Percentiles rank a stretch among this genome's conserved stretches.
These are phyloP conservation scores for Coenonympha arcania DNA, from an alignment of 2,888 invertebrate species.

Conservation along the genomic window DNA sequence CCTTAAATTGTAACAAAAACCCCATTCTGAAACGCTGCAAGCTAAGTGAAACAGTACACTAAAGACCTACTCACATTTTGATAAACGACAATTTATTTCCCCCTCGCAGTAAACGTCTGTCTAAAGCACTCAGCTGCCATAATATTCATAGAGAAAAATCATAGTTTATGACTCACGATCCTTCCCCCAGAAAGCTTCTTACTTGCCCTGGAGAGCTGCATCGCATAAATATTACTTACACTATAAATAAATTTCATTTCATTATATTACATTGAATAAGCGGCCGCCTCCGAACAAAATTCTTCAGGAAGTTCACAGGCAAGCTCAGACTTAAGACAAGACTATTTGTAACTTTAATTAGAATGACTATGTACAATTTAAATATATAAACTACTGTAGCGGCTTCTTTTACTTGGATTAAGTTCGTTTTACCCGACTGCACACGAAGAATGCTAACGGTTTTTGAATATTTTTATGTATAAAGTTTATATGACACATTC, in stretches of 20 bases:
- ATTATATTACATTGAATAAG: slow-evolving; percentile 49
- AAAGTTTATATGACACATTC: no score
- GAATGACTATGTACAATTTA: no score
- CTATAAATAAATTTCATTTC: slow-evolving; percentile 52
- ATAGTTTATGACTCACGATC: slow-evolving; percentile 64
- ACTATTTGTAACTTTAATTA: background rate
- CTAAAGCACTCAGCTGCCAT: slow-evolving; percentile 49
- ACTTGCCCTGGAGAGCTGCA: slow-evolving; percentile 36
- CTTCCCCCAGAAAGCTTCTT: slow-evolving; percentile 58
- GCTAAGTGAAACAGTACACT: slow-evolving; percentile 6
- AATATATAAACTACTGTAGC: no score
- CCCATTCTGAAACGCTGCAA: background rate
- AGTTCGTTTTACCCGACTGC: no score
- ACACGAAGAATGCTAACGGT: no score
- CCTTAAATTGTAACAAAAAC: background rate
- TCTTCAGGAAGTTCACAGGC: slow-evolving; percentile 20
- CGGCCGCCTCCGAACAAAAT: slow-evolving; percentile 27
- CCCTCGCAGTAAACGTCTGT: slow-evolving; percentile 37
- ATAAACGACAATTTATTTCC: slow-evolving; percentile 40
- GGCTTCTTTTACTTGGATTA: no score
- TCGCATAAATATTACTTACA: slow-evolving; percentile 60
- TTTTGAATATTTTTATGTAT: no score
- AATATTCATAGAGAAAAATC: slow-evolving; percentile 66
- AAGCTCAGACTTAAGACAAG: slow-evolving; percentile 9
- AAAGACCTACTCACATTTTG: slow-evolving; percentile 22